Evolutionary conservation across 2,888 invertebrate species (phyloP).

Genomic region (Catocala nupta): DNA sequence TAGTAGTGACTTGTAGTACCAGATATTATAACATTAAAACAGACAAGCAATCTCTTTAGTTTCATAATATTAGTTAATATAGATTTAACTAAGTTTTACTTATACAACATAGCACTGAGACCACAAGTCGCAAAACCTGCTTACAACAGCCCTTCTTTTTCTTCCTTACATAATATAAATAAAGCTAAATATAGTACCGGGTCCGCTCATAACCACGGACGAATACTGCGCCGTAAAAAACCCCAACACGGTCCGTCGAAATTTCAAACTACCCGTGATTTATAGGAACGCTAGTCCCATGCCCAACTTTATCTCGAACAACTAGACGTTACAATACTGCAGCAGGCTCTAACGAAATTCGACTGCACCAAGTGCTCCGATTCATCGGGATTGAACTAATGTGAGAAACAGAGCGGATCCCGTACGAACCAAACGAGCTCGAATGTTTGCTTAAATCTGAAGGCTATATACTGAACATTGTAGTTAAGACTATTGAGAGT

Average conservation of each 20-base stretch:
- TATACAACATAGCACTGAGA: no score
- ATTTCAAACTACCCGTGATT: conserved; percentile 32
- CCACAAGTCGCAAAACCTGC: no score
- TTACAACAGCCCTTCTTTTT: no score
- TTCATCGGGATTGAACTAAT: conserved; percentile 78
- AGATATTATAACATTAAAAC: no score
- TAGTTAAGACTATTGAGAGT: conserved; percentile 36
- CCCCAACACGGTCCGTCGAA: conserved; percentile 9
- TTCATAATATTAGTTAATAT: no score
- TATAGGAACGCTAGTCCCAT: conserved; percentile 26
- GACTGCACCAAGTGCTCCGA: conserved; percentile 64
- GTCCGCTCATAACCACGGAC: conserved; percentile 3
- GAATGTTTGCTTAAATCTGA: conserved; percentile 78
- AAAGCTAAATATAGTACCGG: conserved; percentile 11
- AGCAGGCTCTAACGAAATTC: conserved; percentile 49
- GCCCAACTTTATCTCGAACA: conserved; percentile 39
- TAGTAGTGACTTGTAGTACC: no score
- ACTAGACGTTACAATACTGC: conserved; percentile 38
- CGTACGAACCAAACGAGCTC: conserved; percentile 65
- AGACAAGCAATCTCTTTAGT: no score
- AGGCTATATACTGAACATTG: conserved; percentile 72
- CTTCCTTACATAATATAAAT: background rate
- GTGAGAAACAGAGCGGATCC: conserved; percentile 74
- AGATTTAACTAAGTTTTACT: no score
- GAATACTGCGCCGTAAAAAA: conserved; percentile 7